Conservation (phyloP, 2,113 vertebrate genomes). For the Psammodynastes pulverulentus region DNA sequence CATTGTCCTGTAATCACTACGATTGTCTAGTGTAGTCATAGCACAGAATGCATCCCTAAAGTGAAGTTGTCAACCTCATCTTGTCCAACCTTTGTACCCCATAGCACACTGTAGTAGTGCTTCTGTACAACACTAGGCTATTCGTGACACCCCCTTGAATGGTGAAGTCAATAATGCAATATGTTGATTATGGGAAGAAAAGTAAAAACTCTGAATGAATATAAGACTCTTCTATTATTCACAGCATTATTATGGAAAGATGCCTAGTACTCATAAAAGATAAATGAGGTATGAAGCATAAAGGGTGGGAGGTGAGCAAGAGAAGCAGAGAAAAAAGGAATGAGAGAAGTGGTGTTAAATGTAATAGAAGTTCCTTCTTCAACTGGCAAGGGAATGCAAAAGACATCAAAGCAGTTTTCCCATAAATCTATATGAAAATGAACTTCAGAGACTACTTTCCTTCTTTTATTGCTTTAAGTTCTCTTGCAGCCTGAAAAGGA, state of each 20-base stretch:
- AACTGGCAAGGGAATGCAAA: conserved; percentile 63
- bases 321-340: conserved; percentile 45
- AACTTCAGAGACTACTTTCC: conserved; percentile 71
- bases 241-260: conserved; percentile 61
- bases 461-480: conserved; percentile 66
- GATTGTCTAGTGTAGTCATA: not conserved
- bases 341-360: conserved; percentile 64
- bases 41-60: not conserved
- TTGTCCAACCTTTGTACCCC: conserved; percentile 11
- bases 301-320: conserved; percentile 5
- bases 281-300: conserved; percentile 70
- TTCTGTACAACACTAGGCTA: conserved; percentile 28
- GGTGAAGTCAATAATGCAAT: conserved; percentile 25
- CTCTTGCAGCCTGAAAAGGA: conserved; percentile 61
- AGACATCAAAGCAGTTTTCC: conserved; percentile 73
- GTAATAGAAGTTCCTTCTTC: conserved; percentile 62
- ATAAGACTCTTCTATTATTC: conserved; percentile 59
- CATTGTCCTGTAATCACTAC: not conserved
- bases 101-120: not conserved
- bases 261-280: conserved; percentile 71
- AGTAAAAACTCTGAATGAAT: conserved; percentile 49
- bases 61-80: conserved; percentile 2
- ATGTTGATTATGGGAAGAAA: conserved; percentile 43
- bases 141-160: conserved; percentile 40
- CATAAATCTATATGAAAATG: conserved; percentile 74